Base-by-base conservation (phyloP, 1,140 invertebrate genomes). In the Bombus picipes region DNA sequence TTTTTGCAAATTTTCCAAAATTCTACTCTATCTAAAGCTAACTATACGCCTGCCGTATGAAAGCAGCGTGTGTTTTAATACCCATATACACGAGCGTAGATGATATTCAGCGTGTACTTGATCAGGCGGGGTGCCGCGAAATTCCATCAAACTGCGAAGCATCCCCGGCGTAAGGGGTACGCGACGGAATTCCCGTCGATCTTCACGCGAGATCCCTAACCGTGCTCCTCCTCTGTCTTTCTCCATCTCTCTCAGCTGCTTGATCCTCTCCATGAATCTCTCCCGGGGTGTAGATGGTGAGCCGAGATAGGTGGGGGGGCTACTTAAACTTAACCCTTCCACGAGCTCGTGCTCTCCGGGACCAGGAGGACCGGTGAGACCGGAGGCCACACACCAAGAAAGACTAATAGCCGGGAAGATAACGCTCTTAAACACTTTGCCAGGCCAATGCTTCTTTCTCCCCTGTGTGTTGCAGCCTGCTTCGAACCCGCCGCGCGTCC, bases 351-450 rank as follows among this genome's bases (percentile, higher is more conserved):
- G 93, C 92, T 90, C 89, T 87, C 88, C 81, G 84, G 72, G 86
- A 65, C 76, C 89, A 84, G 86, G 88, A 92, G 91, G 91, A 93
- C 91, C 92, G 90, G 87, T 93, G 92, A 94, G 91, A 93, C 90
- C 92, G 91, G 93, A 92, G 94, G 92, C 94, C 94, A 94, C 94
- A 95, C 94, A 94, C 94, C 92, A 94, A 94, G 94, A 93, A 94
- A 94, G 93, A 94, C 94, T 94, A 94, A 94, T 94, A 95, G 94
- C 93, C 92, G 91, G 93, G 91, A 91, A 94, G 94, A 94, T 95
- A 95, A 95, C 94, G 92, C 93, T 94, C 93, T 95, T 95, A 94
- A 95, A 95, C 94, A 94, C 94, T 94, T 94, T 94, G 94, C 92
- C 93, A 92, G 93, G 92, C 92, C 94, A 92, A 94, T 94, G 93